phyloP scores from a whole-genome alignment of 2,797 vertebrate genomes.

The Carapus acus region DNA sequence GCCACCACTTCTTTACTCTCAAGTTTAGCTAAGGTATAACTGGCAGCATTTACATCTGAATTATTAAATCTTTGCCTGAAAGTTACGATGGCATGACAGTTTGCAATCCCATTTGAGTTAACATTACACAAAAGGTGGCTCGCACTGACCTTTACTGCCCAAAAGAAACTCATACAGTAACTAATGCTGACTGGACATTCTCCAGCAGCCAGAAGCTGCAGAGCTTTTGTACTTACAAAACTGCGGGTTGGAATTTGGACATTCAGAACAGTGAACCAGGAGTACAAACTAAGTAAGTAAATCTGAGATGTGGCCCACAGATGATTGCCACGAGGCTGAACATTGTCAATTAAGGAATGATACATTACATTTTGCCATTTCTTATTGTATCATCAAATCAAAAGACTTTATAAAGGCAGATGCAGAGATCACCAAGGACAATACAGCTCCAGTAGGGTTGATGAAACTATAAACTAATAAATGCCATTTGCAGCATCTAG shows the following conservation, averaged over 20 bases:
- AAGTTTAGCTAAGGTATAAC: neutral
- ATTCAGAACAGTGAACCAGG: constrained; percentile 1
- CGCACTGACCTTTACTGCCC: constrained; percentile 44
- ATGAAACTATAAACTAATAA: neutral
- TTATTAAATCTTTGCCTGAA: neutral
- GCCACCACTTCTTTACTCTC: too few species aligned
- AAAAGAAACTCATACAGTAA: constrained; percentile 40
- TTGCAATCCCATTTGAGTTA: neutral
- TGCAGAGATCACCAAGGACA: neutral
- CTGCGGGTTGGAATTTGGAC: constrained; percentile 32
- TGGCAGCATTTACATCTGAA: neutral
- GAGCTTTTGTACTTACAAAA: constrained; percentile 53
- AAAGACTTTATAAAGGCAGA: too few species aligned
- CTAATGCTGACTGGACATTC: constrained; percentile 60
- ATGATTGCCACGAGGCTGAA: too few species aligned
- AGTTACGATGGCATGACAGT: neutral
- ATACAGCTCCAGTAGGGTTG: neutral
- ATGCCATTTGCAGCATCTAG: neutral
- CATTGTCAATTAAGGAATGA: too few species aligned
- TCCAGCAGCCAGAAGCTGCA: constrained; percentile 19
- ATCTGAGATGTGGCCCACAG: too few species aligned
- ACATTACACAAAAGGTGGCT: constrained; percentile 22
- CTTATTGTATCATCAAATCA: too few species aligned
- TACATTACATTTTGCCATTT: too few species aligned
- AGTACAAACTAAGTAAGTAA: too few species aligned